Evolutionary conservation across 2,797 vertebrate genomes (phyloP).

Genomic region (Rachycentron canadum): DNA sequence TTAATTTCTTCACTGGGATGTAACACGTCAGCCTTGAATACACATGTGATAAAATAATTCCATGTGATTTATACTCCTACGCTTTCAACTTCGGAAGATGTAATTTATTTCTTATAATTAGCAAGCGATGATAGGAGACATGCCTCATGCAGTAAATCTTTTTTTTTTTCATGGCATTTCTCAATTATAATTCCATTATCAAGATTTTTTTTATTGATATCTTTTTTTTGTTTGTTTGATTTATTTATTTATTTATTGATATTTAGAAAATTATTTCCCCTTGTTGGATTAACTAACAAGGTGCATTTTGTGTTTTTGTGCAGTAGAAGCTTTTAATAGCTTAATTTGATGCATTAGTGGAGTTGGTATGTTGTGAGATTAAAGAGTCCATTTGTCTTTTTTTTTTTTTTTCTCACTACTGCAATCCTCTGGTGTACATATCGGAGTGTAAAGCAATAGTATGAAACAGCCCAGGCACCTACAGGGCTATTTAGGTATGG

Average conservation of each 20-base stretch:
- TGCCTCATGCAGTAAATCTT: not conserved
- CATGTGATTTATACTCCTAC: slow-evolving; percentile 28
- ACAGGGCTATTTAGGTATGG: slow-evolving; percentile 22
- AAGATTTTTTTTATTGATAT: not conserved
- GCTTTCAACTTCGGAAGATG: slow-evolving; percentile 30
- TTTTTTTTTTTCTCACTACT: slow-evolving; percentile 2
- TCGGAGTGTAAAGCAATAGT: slow-evolving; percentile 18
- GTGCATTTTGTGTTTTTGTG: slow-evolving; percentile 27
- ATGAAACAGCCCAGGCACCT: slow-evolving; percentile 10
- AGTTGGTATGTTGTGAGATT: slow-evolving; percentile 44
- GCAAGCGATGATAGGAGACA: not conserved
- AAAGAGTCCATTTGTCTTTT: slow-evolving; percentile 28
- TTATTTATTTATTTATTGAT: slow-evolving; percentile 9
- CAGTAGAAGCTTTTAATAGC: slow-evolving; percentile 46
- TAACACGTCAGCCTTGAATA: slow-evolving; percentile 5
- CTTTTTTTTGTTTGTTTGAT: not conserved
- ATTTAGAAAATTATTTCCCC: slow-evolving; percentile 21
- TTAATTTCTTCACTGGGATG: slow-evolving; percentile 33
- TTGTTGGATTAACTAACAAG: slow-evolving; percentile 26
- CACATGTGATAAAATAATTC: slow-evolving; percentile 10
- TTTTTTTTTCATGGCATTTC: not conserved
- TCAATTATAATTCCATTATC: not conserved
- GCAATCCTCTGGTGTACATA: slow-evolving; percentile 14
- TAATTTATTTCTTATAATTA: slow-evolving; percentile 26
- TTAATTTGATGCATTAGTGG: slow-evolving; percentile 41